Percentiles rank a stretch among this genome's conserved stretches.
Evolutionary conservation across 1,140 invertebrate genomes (phyloP).

Genomic region (Drosophila subobscura): DNA sequence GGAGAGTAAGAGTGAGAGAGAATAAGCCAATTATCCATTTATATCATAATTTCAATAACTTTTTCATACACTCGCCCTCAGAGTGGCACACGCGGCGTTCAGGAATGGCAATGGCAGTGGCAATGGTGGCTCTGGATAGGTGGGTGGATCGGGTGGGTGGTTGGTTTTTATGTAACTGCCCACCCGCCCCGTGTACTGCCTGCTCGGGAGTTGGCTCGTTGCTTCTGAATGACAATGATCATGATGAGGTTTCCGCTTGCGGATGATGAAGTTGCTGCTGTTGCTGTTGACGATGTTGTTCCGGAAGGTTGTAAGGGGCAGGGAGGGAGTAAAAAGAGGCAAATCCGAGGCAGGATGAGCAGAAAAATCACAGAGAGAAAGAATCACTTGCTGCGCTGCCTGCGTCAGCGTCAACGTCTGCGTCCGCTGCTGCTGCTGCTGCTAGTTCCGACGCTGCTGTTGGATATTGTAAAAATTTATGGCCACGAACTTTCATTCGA

Average conservation of each 20-base stretch:
- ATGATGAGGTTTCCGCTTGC: conserved; percentile 37
- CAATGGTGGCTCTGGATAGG: conserved; percentile 52
- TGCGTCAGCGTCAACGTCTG: conserved; percentile 30
- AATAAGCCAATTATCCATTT: conserved; percentile 72
- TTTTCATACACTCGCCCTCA: conserved; percentile 69
- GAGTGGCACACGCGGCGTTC: conserved; percentile 26
- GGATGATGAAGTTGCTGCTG: conserved; percentile 21
- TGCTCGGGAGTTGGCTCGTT: conserved; percentile 48
- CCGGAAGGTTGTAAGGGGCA: neutral
- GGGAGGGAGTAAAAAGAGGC: conserved; percentile 38
- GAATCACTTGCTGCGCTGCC: conserved; percentile 49
- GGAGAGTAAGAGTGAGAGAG: conserved; percentile 9
- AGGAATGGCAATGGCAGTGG: conserved; percentile 2
- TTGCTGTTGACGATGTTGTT: conserved; percentile 33
- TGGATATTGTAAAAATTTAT: conserved; percentile 77
- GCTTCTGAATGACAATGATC: conserved; percentile 60
- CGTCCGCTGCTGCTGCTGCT: conserved; percentile 7
- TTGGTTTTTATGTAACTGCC: conserved; percentile 76
- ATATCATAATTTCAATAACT: conserved; percentile 81
- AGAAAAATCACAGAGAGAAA: conserved; percentile 71
- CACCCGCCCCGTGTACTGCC: no score
- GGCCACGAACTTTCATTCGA: conserved; percentile 73
- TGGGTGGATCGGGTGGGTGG: conserved; percentile 52
- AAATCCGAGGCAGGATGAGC: conserved; percentile 30
- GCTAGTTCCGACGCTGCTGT: conserved; percentile 11